Evolutionary conservation across 2,797 vertebrate genomes (phyloP).

Genomic region (Paguma larvata): DNA sequence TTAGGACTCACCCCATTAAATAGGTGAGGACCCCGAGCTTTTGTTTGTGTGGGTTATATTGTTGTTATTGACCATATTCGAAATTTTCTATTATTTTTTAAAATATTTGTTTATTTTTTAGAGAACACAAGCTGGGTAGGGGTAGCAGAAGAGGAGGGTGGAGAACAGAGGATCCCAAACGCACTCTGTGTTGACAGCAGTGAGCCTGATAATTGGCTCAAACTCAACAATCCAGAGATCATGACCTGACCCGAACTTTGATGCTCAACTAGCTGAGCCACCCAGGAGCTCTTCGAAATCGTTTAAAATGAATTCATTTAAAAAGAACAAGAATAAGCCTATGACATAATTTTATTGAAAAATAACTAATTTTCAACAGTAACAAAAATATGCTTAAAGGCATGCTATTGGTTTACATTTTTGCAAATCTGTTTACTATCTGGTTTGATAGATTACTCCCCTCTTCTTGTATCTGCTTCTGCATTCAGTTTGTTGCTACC

Average conservation of each 20-base stretch:
- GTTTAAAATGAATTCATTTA: not conserved
- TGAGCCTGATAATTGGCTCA: too few relatives aligned
- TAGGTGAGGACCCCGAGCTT: not conserved
- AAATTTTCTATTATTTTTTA: not conserved
- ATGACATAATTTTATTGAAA: slow-evolving; percentile 4
- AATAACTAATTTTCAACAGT: not conserved
- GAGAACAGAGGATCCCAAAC: too few relatives aligned
- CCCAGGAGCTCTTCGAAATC: too few relatives aligned
- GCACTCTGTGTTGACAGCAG: too few relatives aligned
- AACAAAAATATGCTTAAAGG: not conserved
- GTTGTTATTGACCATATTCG: not conserved
- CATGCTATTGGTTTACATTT: not conserved
- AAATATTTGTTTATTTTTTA: too few relatives aligned
- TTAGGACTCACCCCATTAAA: not conserved
- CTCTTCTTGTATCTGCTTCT: not conserved
- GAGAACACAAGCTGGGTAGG: too few relatives aligned
- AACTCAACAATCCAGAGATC: too few relatives aligned
- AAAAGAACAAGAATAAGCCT: not conserved
- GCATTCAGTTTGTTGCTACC: not conserved
- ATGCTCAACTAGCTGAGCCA: too few relatives aligned
- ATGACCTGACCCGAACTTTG: too few relatives aligned
- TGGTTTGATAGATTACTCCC: not conserved
- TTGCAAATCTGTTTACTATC: not conserved
- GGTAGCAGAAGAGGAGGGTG: too few relatives aligned
- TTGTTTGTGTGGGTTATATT: not conserved